These are phyloP conservation scores for Trematomus bernacchii DNA, from an alignment of 2,797 vertebrate species.

Conservation along the genomic window DNA sequence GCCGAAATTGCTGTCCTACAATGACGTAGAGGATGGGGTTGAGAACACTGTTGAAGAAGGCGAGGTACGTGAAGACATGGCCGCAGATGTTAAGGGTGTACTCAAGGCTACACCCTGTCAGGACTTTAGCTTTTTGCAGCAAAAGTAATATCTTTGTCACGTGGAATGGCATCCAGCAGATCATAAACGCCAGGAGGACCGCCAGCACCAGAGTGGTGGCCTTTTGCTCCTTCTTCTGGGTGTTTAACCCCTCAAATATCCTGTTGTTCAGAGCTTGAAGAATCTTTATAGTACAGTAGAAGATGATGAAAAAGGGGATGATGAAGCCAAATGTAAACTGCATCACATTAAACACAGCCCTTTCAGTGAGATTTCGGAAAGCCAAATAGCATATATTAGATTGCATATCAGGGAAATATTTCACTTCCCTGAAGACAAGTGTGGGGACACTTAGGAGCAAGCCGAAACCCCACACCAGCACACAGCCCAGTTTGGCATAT, in stretches of 20 bases:
- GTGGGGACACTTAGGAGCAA: conserved; percentile 79
- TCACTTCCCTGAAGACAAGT: conserved; percentile 68
- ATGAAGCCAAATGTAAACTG: conserved; percentile 73
- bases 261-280: conserved; percentile 70
- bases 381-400: rapidly evolving
- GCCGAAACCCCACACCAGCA: conserved; percentile 81
- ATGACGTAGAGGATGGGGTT: conserved; percentile 90
- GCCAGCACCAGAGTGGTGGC: conserved; percentile 78
- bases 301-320: conserved; percentile 81
- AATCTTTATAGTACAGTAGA: conserved; percentile 83
- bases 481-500: conserved; percentile 81
- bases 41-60: conserved; percentile 87
- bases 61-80: conserved; percentile 77
- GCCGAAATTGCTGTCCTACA: conserved; percentile 86
- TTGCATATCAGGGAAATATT: background rate
- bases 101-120: conserved; percentile 63
- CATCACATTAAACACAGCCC: conserved; percentile 11
- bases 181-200: conserved; percentile 84
- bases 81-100: conserved; percentile 40
- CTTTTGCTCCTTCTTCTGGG: conserved; percentile 68
- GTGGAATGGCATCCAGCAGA: conserved; percentile 89
- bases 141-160: conserved; percentile 69
- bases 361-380: background rate
- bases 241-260: conserved; percentile 20
- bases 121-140: background rate